Evolutionary conservation across 2,797 vertebrate species (phyloP), one percentile per base, ranked within the genome.

Genomic region (Galago senegalensis): DNA sequence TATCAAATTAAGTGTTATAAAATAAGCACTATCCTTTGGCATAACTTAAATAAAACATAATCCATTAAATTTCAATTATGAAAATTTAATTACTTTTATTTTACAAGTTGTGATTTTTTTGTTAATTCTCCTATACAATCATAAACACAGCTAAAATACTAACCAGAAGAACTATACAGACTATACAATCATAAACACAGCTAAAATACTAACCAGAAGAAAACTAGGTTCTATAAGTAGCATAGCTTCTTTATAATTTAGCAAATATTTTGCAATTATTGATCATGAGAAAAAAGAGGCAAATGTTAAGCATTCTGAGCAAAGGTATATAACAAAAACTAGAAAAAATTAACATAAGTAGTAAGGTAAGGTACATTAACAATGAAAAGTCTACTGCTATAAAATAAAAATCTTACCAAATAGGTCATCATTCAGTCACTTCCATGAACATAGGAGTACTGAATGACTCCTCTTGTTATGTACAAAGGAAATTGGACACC

Each of bases 11-110:
- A 91, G 53, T 40, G 86, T 89, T 96, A 20, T 58, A 70, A 87
- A 94, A 69, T 85, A 73, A 95, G 67, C 80, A 93, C 18, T 34
- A 93, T 40, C 83, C 61, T 75, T 34, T 31, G 85, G 37, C 3
- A 96, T 65, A 89, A 96, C 84, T 97, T 61, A 37, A 97, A 70
- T n/a, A 95, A 95, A 75, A 79, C 21, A 65, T 72, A 94, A 87
- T 31, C 31, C 72, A 82, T 37, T 27, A 92, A 94, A 96, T 67
- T 95, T 69, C 23, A 98, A 95, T 46, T 63, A 29, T 81, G 37
- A 95, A 61, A 81, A 31, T 60, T 87, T 70, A 94, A 40, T 72
- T 93, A 1, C 8, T 81, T 75, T 91, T 29, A 65, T 60, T 56
- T 56, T 43, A 46, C 27, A 69, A 88, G 87, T 37, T 80, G 49